phyloP scores from a whole-genome alignment of 2,113 vertebrate genomes.

The Equus przewalskii region DNA sequence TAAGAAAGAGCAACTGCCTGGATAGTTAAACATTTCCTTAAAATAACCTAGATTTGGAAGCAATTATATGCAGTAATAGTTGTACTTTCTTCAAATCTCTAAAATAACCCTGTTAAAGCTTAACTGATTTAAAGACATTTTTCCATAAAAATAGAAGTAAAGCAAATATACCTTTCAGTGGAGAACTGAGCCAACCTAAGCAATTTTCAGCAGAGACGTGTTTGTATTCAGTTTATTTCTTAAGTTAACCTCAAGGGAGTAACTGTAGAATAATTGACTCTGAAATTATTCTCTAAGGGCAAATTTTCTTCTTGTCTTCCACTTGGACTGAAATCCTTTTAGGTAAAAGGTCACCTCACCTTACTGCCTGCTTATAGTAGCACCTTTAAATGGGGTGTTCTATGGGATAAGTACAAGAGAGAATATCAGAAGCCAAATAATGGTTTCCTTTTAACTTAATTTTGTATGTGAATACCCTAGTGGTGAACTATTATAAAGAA shows the following conservation, averaged over 20 bases:
- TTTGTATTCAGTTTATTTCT: conserved; percentile 46
- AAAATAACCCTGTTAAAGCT: background rate
- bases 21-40: background rate
- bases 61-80: background rate
- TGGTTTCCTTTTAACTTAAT: background rate
- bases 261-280: background rate
- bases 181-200: conserved; percentile 17
- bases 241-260: background rate
- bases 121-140: background rate
- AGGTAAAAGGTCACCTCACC: conserved; percentile 25
- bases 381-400: background rate
- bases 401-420: background rate
- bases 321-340: background rate
- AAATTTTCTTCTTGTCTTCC: conserved; percentile 48
- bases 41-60: conserved; percentile 11
- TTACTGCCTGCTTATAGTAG: background rate
- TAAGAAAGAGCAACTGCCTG: background rate
- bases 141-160: background rate
- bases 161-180: background rate
- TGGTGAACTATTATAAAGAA: background rate
- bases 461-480: background rate
- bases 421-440: background rate
- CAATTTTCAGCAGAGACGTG: conserved; percentile 13
- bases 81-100: background rate
- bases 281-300: conserved; percentile 31